A percentile compares a stretch with the other conserved stretches of the same genome.
Evolutionary conservation across 2,888 invertebrate genomes (phyloP).

Genomic region (Empis stercorea): DNA sequence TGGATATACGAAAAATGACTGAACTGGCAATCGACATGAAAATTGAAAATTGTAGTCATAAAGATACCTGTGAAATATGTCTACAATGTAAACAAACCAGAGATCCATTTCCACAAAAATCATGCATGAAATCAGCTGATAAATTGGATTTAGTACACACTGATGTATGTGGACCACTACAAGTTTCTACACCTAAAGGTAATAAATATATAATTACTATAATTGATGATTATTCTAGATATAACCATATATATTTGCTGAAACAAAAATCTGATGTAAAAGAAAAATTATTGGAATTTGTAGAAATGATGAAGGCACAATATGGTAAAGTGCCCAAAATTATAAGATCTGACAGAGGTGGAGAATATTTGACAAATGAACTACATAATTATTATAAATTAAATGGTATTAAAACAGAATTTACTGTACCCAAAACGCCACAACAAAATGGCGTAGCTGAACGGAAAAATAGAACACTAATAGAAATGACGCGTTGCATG

Average conservation of each 20-base stretch:
- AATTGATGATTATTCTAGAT: constrained; percentile 21
- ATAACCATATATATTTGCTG: constrained; percentile 16
- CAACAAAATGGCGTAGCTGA: too few species aligned
- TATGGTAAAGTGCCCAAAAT: constrained; percentile 8
- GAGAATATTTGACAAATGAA: constrained; percentile 19
- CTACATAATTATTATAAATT: too few species aligned
- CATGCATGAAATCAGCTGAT: constrained; percentile 1
- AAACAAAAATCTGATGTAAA: constrained; percentile 9
- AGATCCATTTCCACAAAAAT: constrained; percentile 15
- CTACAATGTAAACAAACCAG: constrained; percentile 15
- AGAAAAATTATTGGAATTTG: constrained; percentile 9
- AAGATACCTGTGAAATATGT: constrained; percentile 10
- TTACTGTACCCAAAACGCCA: too few species aligned
- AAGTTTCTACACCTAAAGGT: too few species aligned
- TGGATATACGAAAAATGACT: constrained; percentile 6
- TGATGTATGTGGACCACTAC: too few species aligned
- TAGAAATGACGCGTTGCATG: too few species aligned
- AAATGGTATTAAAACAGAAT: too few species aligned
- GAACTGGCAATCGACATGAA: constrained; percentile 3
- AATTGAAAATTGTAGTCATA: constrained; percentile 8
- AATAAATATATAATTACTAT: constrained; percentile 14
- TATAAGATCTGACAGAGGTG: constrained; percentile 12
- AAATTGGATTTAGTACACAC: constrained; percentile 9
- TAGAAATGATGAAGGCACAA: constrained; percentile 9
- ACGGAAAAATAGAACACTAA: too few species aligned